Evolutionary conservation across 2,113 vertebrate species (phyloP).

Genomic region (Equus quagga): DNA sequence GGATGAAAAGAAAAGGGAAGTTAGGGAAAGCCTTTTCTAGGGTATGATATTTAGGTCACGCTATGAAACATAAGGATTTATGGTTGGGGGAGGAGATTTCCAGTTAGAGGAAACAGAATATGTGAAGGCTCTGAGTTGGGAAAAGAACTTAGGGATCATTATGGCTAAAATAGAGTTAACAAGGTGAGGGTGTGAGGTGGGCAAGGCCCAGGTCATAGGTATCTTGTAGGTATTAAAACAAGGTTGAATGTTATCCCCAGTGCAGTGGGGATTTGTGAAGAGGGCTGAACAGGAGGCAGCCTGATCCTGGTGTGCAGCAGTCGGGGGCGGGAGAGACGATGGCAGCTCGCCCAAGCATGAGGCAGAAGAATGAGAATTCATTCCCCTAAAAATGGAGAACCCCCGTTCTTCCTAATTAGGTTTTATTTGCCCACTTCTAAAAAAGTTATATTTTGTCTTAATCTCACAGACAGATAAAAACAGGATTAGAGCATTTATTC

Average conservation of each 20-base stretch:
- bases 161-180: neutral
- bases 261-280: neutral
- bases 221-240: neutral
- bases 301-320: neutral
- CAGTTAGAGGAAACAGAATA: neutral
- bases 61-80: neutral
- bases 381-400: neutral
- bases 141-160: neutral
- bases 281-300: neutral
- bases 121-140: neutral
- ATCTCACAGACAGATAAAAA: neutral
- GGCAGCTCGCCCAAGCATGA: neutral
- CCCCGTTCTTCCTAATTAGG: neutral
- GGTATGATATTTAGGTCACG: neutral
- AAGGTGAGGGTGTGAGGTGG: neutral
- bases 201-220: neutral
- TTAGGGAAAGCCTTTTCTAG: neutral
- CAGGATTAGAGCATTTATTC: neutral
- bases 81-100: neutral
- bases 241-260: neutral
- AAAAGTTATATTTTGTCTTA: conserved; percentile 31
- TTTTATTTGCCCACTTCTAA: conserved; percentile 19
- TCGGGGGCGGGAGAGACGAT: neutral
- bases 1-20: neutral
- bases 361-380: neutral